Evolutionary conservation across 2,797 vertebrate genomes (phyloP).

Genomic region (Mallotus villosus): DNA sequence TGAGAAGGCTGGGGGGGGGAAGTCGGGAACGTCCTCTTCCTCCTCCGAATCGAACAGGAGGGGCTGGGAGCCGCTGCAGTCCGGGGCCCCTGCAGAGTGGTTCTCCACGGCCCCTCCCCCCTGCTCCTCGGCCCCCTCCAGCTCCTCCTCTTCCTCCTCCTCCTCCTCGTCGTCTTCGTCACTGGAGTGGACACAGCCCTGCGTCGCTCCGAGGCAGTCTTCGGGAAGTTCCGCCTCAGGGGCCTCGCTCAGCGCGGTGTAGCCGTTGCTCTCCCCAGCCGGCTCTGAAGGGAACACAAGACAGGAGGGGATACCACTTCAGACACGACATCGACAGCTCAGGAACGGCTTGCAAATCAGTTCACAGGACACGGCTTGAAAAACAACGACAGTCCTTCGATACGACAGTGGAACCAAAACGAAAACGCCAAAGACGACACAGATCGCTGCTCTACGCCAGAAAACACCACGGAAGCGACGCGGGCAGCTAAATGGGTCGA

Average conservation of each 20-base stretch:
- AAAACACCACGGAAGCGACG: not conserved
- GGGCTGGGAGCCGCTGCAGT: conserved; percentile 90
- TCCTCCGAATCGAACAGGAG: conserved; percentile 93
- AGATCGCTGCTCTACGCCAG: conserved; percentile 13
- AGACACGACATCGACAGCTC: conserved; percentile 28
- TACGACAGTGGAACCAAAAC: conserved; percentile 28
- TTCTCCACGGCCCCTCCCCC: conserved; percentile 72
- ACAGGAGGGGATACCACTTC: conserved; percentile 17
- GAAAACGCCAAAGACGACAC: conserved; percentile 21
- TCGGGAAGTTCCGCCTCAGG: conserved; percentile 40
- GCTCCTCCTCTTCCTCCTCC: conserved; percentile 76
- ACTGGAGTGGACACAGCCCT: conserved; percentile 88
- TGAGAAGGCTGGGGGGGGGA: conserved; percentile 25
- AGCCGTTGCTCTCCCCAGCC: conserved; percentile 67
- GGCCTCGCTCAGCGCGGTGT: conserved; percentile 60
- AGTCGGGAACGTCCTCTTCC: conserved; percentile 75
- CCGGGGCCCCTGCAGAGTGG: conserved; percentile 70
- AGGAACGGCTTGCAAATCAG: not conserved
- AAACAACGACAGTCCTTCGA: conserved; percentile 2
- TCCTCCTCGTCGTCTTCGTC: conserved; percentile 81
- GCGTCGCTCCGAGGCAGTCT: conserved; percentile 30
- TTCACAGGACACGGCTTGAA: not conserved
- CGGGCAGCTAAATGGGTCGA: conserved; percentile 17
- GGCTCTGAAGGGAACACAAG: conserved; percentile 62
- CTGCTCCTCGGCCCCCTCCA: conserved; percentile 68